phyloP scores from a whole-genome alignment of 2,797 vertebrate genomes.

The Pangasius djambal region DNA sequence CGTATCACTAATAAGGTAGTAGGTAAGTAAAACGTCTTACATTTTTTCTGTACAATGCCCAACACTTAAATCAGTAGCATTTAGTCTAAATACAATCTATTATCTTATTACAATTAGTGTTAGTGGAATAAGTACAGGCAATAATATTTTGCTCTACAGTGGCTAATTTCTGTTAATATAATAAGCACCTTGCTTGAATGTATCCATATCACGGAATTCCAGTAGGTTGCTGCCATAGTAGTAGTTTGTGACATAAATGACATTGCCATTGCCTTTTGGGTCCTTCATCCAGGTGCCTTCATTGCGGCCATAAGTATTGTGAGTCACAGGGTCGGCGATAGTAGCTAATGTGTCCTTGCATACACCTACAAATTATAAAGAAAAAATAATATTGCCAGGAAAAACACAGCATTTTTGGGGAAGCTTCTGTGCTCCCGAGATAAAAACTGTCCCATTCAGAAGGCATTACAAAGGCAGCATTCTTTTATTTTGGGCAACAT shows the following conservation, averaged over 20 bases:
- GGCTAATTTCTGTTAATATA: background rate
- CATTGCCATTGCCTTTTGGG: slow-evolving; percentile 84
- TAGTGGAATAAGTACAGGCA: background rate
- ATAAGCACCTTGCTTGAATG: slow-evolving; percentile 87
- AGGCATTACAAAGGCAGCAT: background rate
- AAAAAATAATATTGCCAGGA: background rate
- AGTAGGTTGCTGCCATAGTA: slow-evolving; percentile 86
- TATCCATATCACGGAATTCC: slow-evolving; percentile 89
- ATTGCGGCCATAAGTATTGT: slow-evolving; percentile 85
- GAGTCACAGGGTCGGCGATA: slow-evolving; percentile 85
- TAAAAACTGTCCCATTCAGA: background rate
- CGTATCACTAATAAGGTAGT: background rate
- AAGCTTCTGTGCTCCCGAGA: background rate
- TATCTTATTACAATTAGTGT: background rate
- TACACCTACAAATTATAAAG: slow-evolving; percentile 71
- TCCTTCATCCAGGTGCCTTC: slow-evolving; percentile 97
- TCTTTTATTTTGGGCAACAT: background rate
- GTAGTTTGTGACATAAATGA: slow-evolving; percentile 90
- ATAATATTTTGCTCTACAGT: background rate
- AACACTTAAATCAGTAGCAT: background rate
- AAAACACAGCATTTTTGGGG: background rate
- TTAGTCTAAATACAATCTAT: background rate
- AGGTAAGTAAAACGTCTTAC: no score
- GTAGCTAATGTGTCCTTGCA: slow-evolving; percentile 94
- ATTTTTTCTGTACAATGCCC: background rate